phyloP scores from a whole-genome alignment of 2,113 vertebrate species.

The Sebastes schlegelii region DNA sequence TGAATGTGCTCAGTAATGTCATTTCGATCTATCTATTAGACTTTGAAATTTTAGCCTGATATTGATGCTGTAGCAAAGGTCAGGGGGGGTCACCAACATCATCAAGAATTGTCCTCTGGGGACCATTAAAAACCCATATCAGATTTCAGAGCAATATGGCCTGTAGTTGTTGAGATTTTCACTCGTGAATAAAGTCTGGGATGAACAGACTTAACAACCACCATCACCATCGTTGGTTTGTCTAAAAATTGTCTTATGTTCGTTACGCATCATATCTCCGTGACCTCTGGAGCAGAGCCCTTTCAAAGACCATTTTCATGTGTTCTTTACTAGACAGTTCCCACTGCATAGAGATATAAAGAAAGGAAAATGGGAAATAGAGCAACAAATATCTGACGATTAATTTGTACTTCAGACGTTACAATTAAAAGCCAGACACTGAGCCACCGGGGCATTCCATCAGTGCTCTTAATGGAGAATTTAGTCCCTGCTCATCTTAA shows the following conservation, averaged over 20 bases:
- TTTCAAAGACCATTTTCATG: conserved; percentile 25
- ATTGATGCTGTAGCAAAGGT: conserved; percentile 15
- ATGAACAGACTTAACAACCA: conserved; percentile 6
- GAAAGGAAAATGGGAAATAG: conserved; percentile 4
- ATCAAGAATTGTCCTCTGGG: conserved; percentile 46
- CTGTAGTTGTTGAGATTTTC: not conserved
- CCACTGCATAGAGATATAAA: not conserved
- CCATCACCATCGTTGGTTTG: not conserved
- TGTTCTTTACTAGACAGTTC: conserved; percentile 24
- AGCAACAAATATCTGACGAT: conserved; percentile 18
- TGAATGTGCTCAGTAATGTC: conserved; percentile 17
- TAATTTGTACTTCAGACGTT: conserved; percentile 3
- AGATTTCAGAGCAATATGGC: conserved; percentile 49
- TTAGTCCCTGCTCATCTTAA: not conserved
- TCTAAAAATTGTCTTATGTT: not conserved
- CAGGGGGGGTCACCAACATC: conserved; percentile 16
- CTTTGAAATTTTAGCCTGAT: conserved; percentile 34
- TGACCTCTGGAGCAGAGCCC: not conserved
- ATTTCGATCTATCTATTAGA: conserved; percentile 13
- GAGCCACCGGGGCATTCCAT: not conserved
- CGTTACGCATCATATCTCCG: not conserved
- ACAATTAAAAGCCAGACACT: not conserved
- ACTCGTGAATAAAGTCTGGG: not conserved
- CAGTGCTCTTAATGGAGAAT: not conserved
- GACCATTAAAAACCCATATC: conserved; percentile 53